Evolutionary conservation across 2,113 vertebrate species (phyloP).

Genomic region (Lathamus discolor): DNA sequence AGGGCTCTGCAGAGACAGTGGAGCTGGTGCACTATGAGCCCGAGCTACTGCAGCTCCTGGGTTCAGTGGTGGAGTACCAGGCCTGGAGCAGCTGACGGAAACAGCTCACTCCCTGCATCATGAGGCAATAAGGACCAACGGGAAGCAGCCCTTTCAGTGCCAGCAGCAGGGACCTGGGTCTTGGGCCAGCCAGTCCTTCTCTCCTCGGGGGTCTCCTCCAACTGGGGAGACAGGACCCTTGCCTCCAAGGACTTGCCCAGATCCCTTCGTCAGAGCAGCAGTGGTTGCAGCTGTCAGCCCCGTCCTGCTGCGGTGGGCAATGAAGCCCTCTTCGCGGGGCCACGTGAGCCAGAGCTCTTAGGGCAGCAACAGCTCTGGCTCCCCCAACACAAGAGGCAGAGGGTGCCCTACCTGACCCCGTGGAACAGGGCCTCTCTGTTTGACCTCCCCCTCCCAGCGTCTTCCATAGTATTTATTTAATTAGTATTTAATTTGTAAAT

Average conservation of each 20-base stretch:
- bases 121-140: slow-evolving; percentile 79
- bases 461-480: slow-evolving; percentile 86
- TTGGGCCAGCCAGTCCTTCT: slow-evolving; percentile 60
- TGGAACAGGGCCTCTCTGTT: slow-evolving; percentile 44
- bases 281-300: neutral
- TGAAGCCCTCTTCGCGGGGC: neutral
- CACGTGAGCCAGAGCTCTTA: neutral
- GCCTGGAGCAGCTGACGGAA: slow-evolving; percentile 80
- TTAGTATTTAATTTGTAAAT: slow-evolving; percentile 85
- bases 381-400: neutral
- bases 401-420: slow-evolving; percentile 16
- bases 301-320: neutral
- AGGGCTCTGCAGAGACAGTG: slow-evolving; percentile 81
- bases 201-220: slow-evolving; percentile 18
- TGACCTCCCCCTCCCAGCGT: slow-evolving; percentile 66
- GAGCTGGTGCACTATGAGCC: slow-evolving; percentile 92
- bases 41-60: slow-evolving; percentile 90
- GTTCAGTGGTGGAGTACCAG: slow-evolving; percentile 82
- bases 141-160: slow-evolving; percentile 72
- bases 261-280: neutral
- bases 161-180: slow-evolving; percentile 67
- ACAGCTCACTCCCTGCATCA: slow-evolving; percentile 32
- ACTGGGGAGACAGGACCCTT: neutral
- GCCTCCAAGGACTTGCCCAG: neutral
- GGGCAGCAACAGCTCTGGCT: neutral